Percentiles rank a stretch among this genome's conserved stretches.
Conservation (phyloP, 2,797 vertebrate species). For the Chiloscyllium punctatum region DNA sequence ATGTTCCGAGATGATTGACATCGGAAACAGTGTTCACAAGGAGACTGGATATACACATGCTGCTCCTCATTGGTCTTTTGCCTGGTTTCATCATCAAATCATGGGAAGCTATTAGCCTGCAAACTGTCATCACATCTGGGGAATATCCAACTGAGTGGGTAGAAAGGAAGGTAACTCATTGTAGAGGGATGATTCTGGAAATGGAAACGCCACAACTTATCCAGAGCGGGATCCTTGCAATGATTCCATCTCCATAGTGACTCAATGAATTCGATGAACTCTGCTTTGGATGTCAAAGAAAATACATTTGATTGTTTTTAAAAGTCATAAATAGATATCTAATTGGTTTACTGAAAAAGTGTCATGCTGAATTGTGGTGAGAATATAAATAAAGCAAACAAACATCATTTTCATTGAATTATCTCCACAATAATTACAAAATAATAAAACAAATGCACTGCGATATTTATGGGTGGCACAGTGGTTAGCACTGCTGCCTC, state of each 20-base stretch:
- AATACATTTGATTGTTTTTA: not conserved
- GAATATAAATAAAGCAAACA: not conserved
- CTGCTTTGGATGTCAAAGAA: not conserved
- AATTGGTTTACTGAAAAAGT: not conserved
- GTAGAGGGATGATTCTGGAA: not conserved
- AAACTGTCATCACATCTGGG: not conserved
- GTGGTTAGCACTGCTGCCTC: too few species aligned
- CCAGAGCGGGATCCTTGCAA: not conserved
- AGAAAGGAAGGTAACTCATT: not conserved
- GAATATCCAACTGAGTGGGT: not conserved
- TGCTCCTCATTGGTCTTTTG: not conserved
- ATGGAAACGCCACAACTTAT: not conserved
- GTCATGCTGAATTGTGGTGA: not conserved
- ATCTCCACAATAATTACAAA: not conserved
- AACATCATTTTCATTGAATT: too few species aligned
- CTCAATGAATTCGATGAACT: not conserved
- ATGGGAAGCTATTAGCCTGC: not conserved
- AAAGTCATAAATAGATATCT: not conserved
- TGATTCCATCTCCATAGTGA: too few species aligned
- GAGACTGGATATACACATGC: not conserved
- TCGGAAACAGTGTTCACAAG: not conserved
- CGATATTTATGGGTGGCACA: not conserved
- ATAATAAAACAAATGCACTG: not conserved
- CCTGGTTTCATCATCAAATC: not conserved
- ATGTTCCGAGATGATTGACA: too few species aligned